phyloP scores from a whole-genome alignment of 2,113 vertebrate species.

The Lophura nycthemera region DNA sequence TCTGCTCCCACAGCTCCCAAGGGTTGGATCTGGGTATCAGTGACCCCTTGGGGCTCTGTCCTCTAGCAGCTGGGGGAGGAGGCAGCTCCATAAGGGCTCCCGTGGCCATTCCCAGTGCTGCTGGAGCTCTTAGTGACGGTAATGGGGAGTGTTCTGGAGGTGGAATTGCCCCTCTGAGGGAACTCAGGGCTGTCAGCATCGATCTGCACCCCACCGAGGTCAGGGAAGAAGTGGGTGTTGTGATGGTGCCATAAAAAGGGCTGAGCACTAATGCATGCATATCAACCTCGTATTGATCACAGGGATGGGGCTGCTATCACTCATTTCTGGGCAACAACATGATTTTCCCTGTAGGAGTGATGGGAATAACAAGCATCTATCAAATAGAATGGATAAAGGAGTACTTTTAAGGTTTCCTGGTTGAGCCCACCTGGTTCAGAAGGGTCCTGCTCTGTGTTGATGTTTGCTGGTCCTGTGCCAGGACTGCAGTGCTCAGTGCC shows the following conservation, averaged over 20 bases:
- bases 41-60: not conserved
- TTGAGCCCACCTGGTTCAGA: not conserved
- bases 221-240: not conserved
- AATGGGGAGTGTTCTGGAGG: not conserved
- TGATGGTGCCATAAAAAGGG: not conserved
- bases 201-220: not conserved
- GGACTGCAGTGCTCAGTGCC: not conserved
- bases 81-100: not conserved
- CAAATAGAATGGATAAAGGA: not conserved
- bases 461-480: not conserved
- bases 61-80: not conserved
- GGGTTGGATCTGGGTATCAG: not conserved
- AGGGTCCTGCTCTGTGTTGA: not conserved
- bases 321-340: not conserved
- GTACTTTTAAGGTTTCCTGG: not conserved
- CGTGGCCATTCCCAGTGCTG: not conserved
- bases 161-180: not conserved
- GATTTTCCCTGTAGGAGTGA: rapidly evolving
- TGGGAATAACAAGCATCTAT: not conserved
- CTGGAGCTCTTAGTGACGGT: rapidly evolving
- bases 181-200: not conserved
- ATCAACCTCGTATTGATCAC: not conserved
- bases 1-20: not conserved
- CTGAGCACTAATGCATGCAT: rapidly evolving
- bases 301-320: not conserved